Evolutionary conservation across 2,888 invertebrate species (phyloP), one percentile per base, ranked within the genome.

Genomic region (Rhamnusium bicolor): DNA sequence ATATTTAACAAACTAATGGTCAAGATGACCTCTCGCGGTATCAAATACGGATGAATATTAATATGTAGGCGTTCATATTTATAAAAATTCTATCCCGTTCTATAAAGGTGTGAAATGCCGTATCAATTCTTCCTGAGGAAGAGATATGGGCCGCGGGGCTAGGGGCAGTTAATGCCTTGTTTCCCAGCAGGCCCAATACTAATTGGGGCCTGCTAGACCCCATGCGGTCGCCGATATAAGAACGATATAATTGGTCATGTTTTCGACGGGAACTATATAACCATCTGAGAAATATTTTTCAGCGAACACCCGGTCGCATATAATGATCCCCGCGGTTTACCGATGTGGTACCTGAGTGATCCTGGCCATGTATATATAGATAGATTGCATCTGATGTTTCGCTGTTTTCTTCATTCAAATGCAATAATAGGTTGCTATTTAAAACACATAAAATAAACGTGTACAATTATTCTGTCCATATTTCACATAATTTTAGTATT

Each of bases 131-230:
- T 65, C 32, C 51, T 6, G 46, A 60, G 19, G 61, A 46, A 56
- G 51, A 68, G 32, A 32, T 47, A 68, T 18, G 63, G 21, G 32
- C 46, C 16, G 40, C 32, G 53, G 24, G 69, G 68, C 70, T 68
- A 47, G 66, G 68, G 75, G 71, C 75, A 74, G 62, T 82, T 86
- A 86, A 86, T 86, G 85, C 85, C 86, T 85, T 87, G 87, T 87
- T 84, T 87, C 87, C 78, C 87, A 87, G 87, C 87, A 82, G 86
- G 87, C 80, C 84, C 83, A 81, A 81, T 84, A 86, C 87, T 87
- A 87, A 87, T 87, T 87, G 87, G 87, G 86, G 85, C 79, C 77
- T 78, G 78, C 74, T 70, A 78, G 79, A 78, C 80, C 83, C 79
- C 83, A 80, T 80, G 79, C 78, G 71, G 81, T 73, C 76, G 63